Base-by-base conservation (phyloP, 2,888 invertebrate species). In the Lingula anatina region DNA sequence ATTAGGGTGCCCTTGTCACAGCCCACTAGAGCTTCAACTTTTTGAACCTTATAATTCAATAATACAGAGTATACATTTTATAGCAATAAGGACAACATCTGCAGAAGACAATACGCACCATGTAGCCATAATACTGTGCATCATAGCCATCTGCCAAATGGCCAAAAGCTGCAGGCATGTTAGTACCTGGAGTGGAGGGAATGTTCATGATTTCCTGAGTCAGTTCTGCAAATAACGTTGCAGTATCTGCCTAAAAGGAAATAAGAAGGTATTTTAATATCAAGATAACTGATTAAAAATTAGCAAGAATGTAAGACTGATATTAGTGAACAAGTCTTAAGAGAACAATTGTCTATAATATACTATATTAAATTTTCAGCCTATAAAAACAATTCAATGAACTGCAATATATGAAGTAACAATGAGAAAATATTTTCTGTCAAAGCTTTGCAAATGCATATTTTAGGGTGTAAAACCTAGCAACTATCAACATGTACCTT, bases 51-150 rank as follows among this genome's bases (percentile, higher is more conserved):
- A n/a, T n/a, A n/a, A n/a, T n/a, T n/a, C n/a, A n/a, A n/a, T n/a
- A n/a, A n/a, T n/a, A n/a, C n/a, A n/a, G n/a, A n/a, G n/a, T n/a
- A n/a, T n/a, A n/a, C n/a, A n/a, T n/a, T n/a, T n/a, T n/a, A n/a
- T n/a, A n/a, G n/a, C n/a, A n/a, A n/a, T n/a, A n/a, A n/a, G n/a
- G n/a, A n/a, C n/a, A n/a, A n/a, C n/a, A n/a, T n/a, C n/a, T n/a
- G n/a, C n/a, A n/a, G n/a, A n/a, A n/a, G n/a, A n/a, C n/a, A n/a
- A n/a, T 21, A 53, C 70, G 64, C 62, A 80, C 80, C 75, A 81
- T 56, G 57, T 81, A 81, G 31, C 80, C 79, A 60, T 81, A 81
- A 56, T 81, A 81, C 55, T 79, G 79, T 26, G 80, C 79, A 68
- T 79, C 80, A 61, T 81, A 81, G 12, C 79, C 80, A 4, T 76